Evolutionary conservation across 2,888 invertebrate species (phyloP).

Genomic region (Euzetes globulus): DNA sequence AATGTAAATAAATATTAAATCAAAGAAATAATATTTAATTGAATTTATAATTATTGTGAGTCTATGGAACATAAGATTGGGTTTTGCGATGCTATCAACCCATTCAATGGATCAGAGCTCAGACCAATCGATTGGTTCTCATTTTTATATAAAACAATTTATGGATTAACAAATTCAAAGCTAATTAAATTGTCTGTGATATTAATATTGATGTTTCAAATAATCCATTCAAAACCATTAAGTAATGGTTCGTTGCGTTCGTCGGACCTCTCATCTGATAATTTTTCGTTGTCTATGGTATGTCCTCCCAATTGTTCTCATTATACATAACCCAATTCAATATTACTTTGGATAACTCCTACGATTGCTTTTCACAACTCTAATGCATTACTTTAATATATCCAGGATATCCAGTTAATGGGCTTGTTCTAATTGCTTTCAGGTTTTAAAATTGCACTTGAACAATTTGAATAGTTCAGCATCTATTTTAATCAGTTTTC

Average conservation of each 20-base stretch:
- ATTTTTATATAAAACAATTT: background rate
- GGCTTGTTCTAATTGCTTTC: no score
- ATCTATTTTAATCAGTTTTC: no score
- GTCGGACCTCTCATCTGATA: background rate
- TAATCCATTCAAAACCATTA: slow-evolving; percentile 7
- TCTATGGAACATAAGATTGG: slow-evolving; percentile 20
- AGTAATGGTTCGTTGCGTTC: background rate
- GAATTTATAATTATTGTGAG: background rate
- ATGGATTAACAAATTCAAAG: slow-evolving; percentile 1
- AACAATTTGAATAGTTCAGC: no score
- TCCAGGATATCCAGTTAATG: no score
- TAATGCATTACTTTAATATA: no score
- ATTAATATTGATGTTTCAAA: background rate
- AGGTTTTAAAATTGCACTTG: no score
- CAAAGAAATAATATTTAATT: background rate
- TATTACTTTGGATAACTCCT: no score
- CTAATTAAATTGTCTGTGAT: slow-evolving; percentile 14
- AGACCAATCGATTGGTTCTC: background rate
- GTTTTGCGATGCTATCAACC: background rate
- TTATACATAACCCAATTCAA: no score
- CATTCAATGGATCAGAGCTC: background rate
- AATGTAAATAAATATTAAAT: background rate
- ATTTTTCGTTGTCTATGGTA: background rate
- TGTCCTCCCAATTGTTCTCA: background rate
- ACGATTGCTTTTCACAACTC: no score